Percentiles rank a stretch among this genome's conserved stretches.
phyloP scores from a whole-genome alignment of 2,113 vertebrate genomes.

The Rattus rattus region DNA sequence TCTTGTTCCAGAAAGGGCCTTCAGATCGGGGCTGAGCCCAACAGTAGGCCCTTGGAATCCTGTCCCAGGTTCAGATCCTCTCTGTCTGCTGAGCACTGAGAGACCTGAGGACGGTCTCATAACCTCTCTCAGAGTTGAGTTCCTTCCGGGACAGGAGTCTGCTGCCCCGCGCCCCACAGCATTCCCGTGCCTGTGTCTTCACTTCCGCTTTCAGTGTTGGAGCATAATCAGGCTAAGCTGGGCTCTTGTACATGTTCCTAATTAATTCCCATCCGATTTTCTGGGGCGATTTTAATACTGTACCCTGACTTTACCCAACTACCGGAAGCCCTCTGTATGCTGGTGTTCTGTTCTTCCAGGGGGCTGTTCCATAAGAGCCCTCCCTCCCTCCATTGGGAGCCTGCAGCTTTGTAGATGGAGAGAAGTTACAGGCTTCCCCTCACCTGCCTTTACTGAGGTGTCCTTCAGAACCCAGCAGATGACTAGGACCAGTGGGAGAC shows the following conservation, averaged over 20 bases:
- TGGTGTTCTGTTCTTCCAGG: too few species aligned
- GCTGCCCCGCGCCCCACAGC: background rate
- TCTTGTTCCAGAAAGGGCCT: fast-evolving
- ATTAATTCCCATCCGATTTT: background rate
- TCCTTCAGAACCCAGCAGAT: background rate
- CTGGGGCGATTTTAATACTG: background rate
- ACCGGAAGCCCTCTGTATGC: background rate
- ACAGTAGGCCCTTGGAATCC: background rate
- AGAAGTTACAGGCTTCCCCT: background rate
- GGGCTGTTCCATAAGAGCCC: background rate
- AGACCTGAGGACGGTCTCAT: background rate
- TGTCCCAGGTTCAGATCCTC: background rate
- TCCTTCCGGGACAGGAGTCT: background rate
- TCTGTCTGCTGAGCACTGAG: background rate
- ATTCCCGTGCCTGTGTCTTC: fast-evolving
- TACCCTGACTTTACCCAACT: background rate
- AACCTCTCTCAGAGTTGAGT: background rate
- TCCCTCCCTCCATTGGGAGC: fast-evolving
- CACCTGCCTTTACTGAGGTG: background rate
- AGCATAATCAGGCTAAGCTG: background rate
- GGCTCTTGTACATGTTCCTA: background rate
- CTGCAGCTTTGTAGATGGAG: background rate
- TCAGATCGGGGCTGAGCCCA: fast-evolving
- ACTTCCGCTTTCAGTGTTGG: fast-evolving
- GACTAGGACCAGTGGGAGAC: background rate